A percentile compares a stretch with the other conserved stretches of the same genome.
phyloP scores from a whole-genome alignment of 2,113 vertebrate species.

The Xiphophorus couchianus region DNA sequence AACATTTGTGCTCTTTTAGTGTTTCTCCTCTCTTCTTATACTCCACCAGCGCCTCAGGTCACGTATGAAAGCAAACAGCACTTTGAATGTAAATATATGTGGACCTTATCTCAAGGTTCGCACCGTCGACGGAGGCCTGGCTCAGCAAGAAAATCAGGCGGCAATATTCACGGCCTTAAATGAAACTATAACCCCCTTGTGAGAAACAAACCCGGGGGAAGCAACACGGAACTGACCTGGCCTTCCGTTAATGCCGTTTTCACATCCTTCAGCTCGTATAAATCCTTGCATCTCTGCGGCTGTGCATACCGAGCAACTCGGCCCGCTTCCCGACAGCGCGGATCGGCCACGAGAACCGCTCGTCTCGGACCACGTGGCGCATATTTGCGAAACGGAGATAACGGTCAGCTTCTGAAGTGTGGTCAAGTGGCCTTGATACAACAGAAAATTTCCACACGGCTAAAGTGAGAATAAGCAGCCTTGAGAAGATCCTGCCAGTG shows the following conservation, averaged over 20 bases:
- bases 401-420: conserved; percentile 13
- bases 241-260: conserved; percentile 56
- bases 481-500: not conserved
- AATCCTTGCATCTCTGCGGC: conserved; percentile 42
- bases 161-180: conserved; percentile 54
- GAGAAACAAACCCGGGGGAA: conserved; percentile 26
- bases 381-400: not conserved
- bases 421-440: conserved; percentile 21
- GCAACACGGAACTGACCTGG: conserved; percentile 52
- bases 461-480: conserved; percentile 2
- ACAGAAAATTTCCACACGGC: not conserved
- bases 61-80: conserved; percentile 5
- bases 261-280: conserved; percentile 46
- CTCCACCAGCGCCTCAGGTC: conserved; percentile 24
- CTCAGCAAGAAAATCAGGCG: conserved; percentile 15
- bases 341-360: conserved; percentile 29
- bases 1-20: conserved; percentile 22
- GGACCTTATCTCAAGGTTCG: conserved; percentile 42
- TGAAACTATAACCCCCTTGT: conserved; percentile 44
- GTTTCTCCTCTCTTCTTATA: conserved; percentile 30
- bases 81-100: conserved; percentile 60
- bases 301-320: conserved; percentile 44
- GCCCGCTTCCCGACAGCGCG: conserved; percentile 16
- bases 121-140: conserved; percentile 19
- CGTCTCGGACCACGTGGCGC: not conserved